Conservation (phyloP, 2,113 vertebrate genomes). For the Propithecus coquereli region DNA sequence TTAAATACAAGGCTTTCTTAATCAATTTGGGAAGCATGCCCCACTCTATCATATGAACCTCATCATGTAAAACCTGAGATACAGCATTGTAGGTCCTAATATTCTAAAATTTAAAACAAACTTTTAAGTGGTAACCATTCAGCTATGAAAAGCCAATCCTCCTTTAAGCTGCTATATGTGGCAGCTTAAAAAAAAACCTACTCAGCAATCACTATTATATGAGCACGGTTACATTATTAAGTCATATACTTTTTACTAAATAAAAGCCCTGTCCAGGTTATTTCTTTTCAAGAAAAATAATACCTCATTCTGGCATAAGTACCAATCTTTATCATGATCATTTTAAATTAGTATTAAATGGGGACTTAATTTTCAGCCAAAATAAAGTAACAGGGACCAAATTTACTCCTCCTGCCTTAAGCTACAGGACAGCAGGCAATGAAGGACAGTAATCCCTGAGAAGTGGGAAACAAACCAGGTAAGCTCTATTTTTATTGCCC, state of each 20-base stretch:
- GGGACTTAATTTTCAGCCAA: background rate
- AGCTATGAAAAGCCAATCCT: slow-evolving; percentile 47
- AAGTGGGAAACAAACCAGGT: background rate
- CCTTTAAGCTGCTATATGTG: slow-evolving; percentile 57
- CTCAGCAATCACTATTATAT: slow-evolving; percentile 67
- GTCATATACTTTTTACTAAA: slow-evolving; percentile 82
- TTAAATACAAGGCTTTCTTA: background rate
- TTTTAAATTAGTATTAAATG: slow-evolving; percentile 82
- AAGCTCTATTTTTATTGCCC: background rate
- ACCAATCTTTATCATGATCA: slow-evolving; percentile 78
- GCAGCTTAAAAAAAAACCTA: slow-evolving; percentile 51
- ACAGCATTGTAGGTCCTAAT: slow-evolving; percentile 11
- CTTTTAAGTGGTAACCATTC: slow-evolving; percentile 4
- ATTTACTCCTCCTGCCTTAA: slow-evolving; percentile 6
- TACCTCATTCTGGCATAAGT: slow-evolving; percentile 74
- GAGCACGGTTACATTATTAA: slow-evolving; percentile 75
- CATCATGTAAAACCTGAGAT: background rate
- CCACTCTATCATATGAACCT: background rate
- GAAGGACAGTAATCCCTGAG: background rate
- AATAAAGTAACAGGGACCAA: background rate
- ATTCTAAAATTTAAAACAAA: slow-evolving; percentile 61
- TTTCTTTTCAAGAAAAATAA: slow-evolving; percentile 79
- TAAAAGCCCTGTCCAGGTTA: slow-evolving; percentile 75
- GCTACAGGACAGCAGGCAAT: background rate
- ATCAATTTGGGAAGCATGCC: slow-evolving; percentile 13